A percentile compares a stretch with the other conserved stretches of the same genome.
phyloP scores from a whole-genome alignment of 2,888 invertebrate genomes.

The Tholera decimalis region DNA sequence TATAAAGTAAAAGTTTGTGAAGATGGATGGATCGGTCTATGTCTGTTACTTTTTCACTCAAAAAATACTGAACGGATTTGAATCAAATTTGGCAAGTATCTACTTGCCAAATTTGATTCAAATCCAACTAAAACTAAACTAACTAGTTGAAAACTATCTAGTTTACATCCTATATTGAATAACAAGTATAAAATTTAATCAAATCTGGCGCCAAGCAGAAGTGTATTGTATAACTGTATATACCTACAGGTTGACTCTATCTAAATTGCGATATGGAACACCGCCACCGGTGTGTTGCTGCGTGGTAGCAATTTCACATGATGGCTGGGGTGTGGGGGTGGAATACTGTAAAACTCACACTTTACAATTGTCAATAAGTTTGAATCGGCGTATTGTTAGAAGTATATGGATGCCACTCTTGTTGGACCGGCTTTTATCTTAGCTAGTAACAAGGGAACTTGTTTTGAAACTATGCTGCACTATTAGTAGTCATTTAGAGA shows the following conservation, averaged over 20 bases:
- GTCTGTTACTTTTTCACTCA: too few relatives aligned
- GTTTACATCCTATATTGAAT: too few relatives aligned
- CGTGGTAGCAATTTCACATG: not conserved
- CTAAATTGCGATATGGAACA: not conserved
- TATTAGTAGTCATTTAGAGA: conserved; percentile 64
- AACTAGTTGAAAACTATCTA: too few relatives aligned
- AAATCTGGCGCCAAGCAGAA: conserved; percentile 32
- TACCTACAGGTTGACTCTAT: not conserved
- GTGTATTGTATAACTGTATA: conserved; percentile 16
- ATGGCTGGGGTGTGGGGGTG: not conserved
- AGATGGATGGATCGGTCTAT: too few relatives aligned
- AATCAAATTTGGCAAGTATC: too few relatives aligned
- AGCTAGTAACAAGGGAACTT: conserved; percentile 36
- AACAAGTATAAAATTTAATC: conserved; percentile 35
- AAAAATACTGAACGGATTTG: too few relatives aligned
- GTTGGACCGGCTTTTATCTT: conserved; percentile 58
- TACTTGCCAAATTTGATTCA: too few relatives aligned
- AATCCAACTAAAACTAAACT: too few relatives aligned
- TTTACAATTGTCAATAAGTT: not conserved
- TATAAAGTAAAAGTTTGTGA: too few relatives aligned
- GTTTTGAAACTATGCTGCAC: conserved; percentile 47
- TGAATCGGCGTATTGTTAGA: conserved; percentile 1
- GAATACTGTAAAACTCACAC: not conserved
- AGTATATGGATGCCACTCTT: conserved; percentile 31
- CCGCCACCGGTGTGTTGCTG: not conserved